Conservation (phyloP, 2,797 vertebrate genomes). For the Scarus forsteni region DNA sequence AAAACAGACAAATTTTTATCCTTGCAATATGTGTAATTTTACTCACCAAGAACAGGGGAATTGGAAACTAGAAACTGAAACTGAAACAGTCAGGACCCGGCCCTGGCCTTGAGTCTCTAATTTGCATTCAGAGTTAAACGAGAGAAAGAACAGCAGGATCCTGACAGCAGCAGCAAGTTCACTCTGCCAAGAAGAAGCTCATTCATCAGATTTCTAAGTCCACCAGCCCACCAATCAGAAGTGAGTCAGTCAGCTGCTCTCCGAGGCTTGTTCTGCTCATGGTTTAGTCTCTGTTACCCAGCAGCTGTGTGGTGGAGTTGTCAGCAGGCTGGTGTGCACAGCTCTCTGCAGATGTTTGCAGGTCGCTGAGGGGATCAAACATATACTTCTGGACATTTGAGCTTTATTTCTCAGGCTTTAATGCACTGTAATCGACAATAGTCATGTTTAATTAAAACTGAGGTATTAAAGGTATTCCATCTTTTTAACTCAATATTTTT, state of each 20-base stretch:
- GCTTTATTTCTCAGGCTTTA: neutral
- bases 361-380: constrained; percentile 16
- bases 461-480: too few species aligned
- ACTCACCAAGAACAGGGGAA: too few species aligned
- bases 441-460: too few species aligned
- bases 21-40: too few species aligned
- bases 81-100: too few species aligned
- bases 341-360: constrained; percentile 36
- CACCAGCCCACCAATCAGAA: constrained; percentile 24
- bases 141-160: constrained; percentile 51
- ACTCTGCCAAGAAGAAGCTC: constrained; percentile 37
- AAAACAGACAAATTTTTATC: too few species aligned
- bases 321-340: neutral
- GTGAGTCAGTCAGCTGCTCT: constrained; percentile 12
- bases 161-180: constrained; percentile 48
- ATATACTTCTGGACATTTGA: neutral
- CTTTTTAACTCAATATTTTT: too few species aligned
- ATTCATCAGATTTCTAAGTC: constrained; percentile 24
- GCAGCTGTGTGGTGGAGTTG: constrained; percentile 24
- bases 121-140: too few species aligned
- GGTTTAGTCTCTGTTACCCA: constrained; percentile 28
- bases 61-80: too few species aligned
- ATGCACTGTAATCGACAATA: too few species aligned
- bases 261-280: constrained; percentile 6
- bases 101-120: too few species aligned